Evolutionary conservation across 2,797 vertebrate genomes (phyloP).

Genomic region (Oreochromis mossambicus): DNA sequence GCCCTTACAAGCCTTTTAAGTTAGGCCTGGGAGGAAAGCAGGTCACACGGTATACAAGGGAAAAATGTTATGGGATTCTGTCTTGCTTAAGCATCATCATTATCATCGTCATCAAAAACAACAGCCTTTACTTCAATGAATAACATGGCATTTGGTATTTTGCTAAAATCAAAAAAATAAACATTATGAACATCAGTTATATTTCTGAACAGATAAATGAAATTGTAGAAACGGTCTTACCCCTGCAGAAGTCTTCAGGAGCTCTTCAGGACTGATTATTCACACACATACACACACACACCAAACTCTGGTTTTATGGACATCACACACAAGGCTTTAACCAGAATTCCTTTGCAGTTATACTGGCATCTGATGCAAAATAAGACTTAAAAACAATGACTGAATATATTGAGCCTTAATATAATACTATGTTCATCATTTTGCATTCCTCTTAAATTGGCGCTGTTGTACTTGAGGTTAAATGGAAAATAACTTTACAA

Average conservation of each 20-base stretch:
- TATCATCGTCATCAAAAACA: conserved; percentile 43
- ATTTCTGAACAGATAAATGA: conserved; percentile 79
- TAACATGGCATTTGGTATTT: conserved; percentile 59
- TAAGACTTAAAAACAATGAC: neutral
- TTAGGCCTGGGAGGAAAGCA: conserved; percentile 99
- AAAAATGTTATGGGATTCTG: conserved; percentile 77
- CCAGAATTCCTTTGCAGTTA: neutral
- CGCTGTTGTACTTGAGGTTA: neutral
- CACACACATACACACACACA: conserved; percentile 18
- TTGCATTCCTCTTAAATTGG: neutral
- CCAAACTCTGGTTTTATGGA: conserved; percentile 21
- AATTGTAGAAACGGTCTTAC: conserved; percentile 84
- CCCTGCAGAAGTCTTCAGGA: conserved; percentile 68
- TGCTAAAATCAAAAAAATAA: conserved; percentile 49
- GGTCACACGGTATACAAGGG: conserved; percentile 97
- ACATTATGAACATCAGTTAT: conserved; percentile 57
- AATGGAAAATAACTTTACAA: neutral
- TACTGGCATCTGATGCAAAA: neutral
- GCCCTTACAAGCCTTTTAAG: conserved; percentile 98
- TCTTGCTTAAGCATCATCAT: conserved; percentile 68
- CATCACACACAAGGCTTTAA: conserved; percentile 69
- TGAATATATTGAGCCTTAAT: neutral
- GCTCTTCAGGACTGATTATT: conserved; percentile 50
- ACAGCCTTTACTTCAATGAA: conserved; percentile 54
- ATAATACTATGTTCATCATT: neutral